phyloP scores from a whole-genome alignment of 2,888 invertebrate genomes.

The Drosophila birchii region DNA sequence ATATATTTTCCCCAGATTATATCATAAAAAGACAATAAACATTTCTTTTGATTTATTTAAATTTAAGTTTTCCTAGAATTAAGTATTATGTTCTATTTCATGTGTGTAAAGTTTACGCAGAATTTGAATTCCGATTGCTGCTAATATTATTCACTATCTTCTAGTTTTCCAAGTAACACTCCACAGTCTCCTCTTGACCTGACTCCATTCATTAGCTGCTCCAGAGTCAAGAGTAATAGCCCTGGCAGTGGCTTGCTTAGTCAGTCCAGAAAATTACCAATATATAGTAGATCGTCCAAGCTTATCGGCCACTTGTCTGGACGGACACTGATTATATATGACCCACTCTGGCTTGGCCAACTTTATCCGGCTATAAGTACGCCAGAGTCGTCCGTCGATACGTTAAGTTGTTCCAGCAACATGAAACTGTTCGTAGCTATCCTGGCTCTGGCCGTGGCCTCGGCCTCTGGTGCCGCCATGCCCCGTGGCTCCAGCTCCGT shows the following conservation, averaged over 20 bases:
- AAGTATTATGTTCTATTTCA: not conserved
- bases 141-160: not conserved
- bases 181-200: not conserved
- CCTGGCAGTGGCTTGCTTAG: not conserved
- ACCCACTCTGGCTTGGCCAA: not conserved
- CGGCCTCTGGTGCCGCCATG: slow-evolving; percentile 37
- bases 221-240: not conserved
- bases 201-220: not conserved
- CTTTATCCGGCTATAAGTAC: slow-evolving; percentile 4
- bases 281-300: not conserved
- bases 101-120: not conserved
- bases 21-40: too few species aligned
- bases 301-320: slow-evolving; percentile 3
- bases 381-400: too few species aligned
- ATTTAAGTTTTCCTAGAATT: too few species aligned
- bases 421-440: slow-evolving; percentile 62
- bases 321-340: slow-evolving; percentile 13
- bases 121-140: not conserved
- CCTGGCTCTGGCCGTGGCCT: slow-evolving; percentile 55
- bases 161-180: not conserved
- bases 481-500: slow-evolving; percentile 2
- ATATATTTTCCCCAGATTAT: too few species aligned
- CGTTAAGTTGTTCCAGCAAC: slow-evolving; percentile 39
- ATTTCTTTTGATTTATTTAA: not conserved
- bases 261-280: not conserved